Evolutionary conservation across 2,113 vertebrate species (phyloP).

Genomic region (Solea solea): DNA sequence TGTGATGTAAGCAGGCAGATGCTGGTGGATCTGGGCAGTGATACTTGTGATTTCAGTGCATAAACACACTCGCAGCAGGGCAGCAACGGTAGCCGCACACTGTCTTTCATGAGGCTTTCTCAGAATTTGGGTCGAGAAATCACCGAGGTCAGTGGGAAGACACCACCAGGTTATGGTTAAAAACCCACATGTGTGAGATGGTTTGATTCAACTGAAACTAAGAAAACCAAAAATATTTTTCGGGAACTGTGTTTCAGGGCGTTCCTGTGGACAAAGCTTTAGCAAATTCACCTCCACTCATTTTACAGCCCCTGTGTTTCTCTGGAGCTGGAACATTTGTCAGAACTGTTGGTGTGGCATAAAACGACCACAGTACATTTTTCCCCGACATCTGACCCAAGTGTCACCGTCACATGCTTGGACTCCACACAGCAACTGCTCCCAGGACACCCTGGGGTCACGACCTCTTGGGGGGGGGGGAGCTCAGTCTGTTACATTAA

Average conservation of each 20-base stretch:
- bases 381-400: conserved; percentile 58
- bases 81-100: conserved; percentile 6
- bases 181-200: background rate
- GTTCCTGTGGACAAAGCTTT: no score
- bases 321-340: conserved; percentile 34
- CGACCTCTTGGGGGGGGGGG: conserved; percentile 19
- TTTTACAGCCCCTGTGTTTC: background rate
- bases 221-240: no score
- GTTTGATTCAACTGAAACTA: no score
- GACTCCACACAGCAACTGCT: conserved; percentile 66
- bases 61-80: conserved; percentile 22
- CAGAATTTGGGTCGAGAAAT: conserved; percentile 28
- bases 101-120: conserved; percentile 39
- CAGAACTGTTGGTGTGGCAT: conserved; percentile 38
- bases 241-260: no score
- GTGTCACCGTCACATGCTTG: conserved; percentile 38
- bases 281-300: no score
- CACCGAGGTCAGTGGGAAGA: conserved; percentile 25
- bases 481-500: conserved; percentile 35
- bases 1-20: background rate
- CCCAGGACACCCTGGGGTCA: conserved; percentile 37
- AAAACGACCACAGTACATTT: conserved; percentile 37
- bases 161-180: conserved; percentile 48
- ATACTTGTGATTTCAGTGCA: background rate
- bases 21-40: conserved; percentile 8